A percentile compares a stretch with the other conserved stretches of the same genome.
Conservation (phyloP, 37 sponge, comb jelly and placozoan species). For the Petrosia ficiformis region DNA sequence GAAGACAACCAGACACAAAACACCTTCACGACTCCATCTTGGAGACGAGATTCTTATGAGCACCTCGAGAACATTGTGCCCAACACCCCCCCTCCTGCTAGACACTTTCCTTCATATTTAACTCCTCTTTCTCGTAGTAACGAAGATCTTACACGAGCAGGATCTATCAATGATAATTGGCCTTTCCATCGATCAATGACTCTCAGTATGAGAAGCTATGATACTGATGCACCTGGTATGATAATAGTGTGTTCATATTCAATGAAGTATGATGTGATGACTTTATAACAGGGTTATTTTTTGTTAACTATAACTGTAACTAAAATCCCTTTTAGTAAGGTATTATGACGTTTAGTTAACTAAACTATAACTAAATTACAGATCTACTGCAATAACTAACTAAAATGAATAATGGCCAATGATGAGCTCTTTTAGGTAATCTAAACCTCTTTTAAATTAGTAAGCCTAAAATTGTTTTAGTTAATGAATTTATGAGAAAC, state of each 20-base stretch:
- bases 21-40: constrained; percentile 10
- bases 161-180: background rate
- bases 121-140: background rate
- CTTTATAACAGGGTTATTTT: too few species aligned
- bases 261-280: too few species aligned
- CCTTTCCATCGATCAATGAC: background rate
- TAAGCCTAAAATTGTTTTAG: too few species aligned
- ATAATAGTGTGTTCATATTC: background rate
- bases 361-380: too few species aligned
- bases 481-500: too few species aligned
- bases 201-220: background rate
- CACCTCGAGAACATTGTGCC: constrained; percentile 21
- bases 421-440: too few species aligned
- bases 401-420: too few species aligned
- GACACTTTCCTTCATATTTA: background rate
- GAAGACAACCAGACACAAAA: background rate
- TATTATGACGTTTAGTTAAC: too few species aligned
- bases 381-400: too few species aligned
- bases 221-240: background rate
- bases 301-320: too few species aligned
- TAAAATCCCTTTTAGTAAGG: too few species aligned
- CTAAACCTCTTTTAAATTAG: too few species aligned
- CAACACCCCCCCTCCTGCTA: background rate
- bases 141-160: background rate
- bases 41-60: constrained; percentile 49